Evolutionary conservation across 2,113 vertebrate genomes (phyloP).

Genomic region (Triplophysa dalaica): DNA sequence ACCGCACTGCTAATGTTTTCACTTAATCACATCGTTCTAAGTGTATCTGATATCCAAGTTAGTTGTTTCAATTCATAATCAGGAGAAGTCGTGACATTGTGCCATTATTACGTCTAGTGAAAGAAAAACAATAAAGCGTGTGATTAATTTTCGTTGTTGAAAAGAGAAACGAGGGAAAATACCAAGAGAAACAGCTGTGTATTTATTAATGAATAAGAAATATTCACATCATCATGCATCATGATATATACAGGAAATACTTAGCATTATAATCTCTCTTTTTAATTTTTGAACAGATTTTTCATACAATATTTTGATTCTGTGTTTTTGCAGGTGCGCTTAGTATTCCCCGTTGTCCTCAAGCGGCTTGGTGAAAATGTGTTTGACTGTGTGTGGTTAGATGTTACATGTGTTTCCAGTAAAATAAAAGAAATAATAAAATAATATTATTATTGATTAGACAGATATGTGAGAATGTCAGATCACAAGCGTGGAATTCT

Average conservation of each 20-base stretch:
- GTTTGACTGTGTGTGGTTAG: constrained; percentile 50
- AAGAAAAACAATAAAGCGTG: constrained; percentile 46
- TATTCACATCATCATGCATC: constrained; percentile 86
- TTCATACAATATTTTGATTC: constrained; percentile 82
- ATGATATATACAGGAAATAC: constrained; percentile 90
- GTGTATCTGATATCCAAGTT: constrained; percentile 3
- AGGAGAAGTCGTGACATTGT: constrained; percentile 49
- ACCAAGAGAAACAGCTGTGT: constrained; percentile 83
- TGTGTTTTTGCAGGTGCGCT: constrained; percentile 90
- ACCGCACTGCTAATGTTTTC: constrained; percentile 16
- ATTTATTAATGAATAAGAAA: constrained; percentile 88
- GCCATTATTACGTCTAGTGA: constrained; percentile 49
- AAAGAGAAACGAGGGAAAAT: constrained; percentile 58
- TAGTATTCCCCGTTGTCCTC: constrained; percentile 79
- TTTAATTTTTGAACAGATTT: constrained; percentile 83
- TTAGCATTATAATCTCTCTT: constrained; percentile 86
- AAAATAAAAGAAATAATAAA: constrained; percentile 42
- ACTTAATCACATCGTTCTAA: constrained; percentile 1
- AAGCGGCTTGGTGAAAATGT: constrained; percentile 74
- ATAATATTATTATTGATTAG: constrained; percentile 47
- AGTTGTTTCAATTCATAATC: constrained; percentile 11
- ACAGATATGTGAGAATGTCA: constrained; percentile 36
- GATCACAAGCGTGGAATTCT: constrained; percentile 39
- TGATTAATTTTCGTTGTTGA: constrained; percentile 39
- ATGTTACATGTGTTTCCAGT: constrained; percentile 46